Evolutionary conservation across 1,140 invertebrate species (phyloP), one percentile per base, ranked within the genome.

Genomic region (Glossosoma conforme): DNA sequence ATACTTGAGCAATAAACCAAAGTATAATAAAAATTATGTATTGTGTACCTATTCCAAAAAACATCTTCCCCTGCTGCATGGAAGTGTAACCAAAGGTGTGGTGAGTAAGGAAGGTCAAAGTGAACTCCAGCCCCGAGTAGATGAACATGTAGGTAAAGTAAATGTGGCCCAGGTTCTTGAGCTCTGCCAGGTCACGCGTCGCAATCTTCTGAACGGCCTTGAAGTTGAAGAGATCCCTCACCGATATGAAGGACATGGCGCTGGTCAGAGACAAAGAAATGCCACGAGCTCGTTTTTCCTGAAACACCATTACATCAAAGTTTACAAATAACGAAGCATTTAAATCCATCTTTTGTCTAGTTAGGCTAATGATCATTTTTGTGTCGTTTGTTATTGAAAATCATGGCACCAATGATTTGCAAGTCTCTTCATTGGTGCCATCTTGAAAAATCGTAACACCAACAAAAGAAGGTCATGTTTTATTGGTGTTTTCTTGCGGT

Each of bases 21-120:
- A n/a, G n/a, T n/a, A n/a, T n/a, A 19, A 42, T 11, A 14, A 46
- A 17, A 19, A 32, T 36, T 52, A 25, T 25, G 52, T 22, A 9
- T 36, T 44, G 67, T 63, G 67, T 64, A 68, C 96, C 97, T 57
- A 96, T 91, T 25, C 85, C 87, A 58, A 97, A 81, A 69, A 98
- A 98, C 91, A 99, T 97, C 78, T 87, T 93, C 5, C 95, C 97
- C 76, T 99, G 96, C 66, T 98, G 87, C 84, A 95, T 93, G 20
- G 92, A 91, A 21, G 84, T 86, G 65, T 93, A 98, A 22, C 85
- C 75, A 65, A 98, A 97, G 33, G 87, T 82, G 59, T 93, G 84
- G 75, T 98, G 93, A 36, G 93, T 97, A 20, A 99, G 76, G 72
- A 99, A 99, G 28, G 94, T 97, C 20, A 99, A 74, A 1, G 96